Base-by-base conservation (phyloP, 2,113 vertebrate genomes). In the Catharus fuscescens region DNA sequence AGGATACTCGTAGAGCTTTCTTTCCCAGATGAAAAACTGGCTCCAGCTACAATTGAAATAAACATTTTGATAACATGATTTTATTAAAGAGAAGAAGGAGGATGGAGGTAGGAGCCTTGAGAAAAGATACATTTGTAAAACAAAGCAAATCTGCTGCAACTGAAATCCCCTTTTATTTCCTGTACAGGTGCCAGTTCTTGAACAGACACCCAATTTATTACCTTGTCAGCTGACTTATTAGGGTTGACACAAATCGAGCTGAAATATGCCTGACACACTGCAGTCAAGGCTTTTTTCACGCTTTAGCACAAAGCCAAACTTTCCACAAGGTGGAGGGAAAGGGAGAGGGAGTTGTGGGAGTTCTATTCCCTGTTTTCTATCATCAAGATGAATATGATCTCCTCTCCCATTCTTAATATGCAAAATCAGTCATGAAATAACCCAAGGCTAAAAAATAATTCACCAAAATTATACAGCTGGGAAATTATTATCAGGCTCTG, bases 161-260 rank as follows among this genome's bases (percentile, higher is more conserved):
- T 88, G 92, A 98, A 98, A 97, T 97, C 80, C 74, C 44, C 83
- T 95, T 97, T 97, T 97, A 97, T 98, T 98, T 98, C 97, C 97
- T 98, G 97, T 97, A 96, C 95, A 97, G 97, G 96, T 98, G 97
- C 97, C 98, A 97, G 96, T 90, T 87, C 94, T 95, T 96, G 96
- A 98, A 93, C 96, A 97, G 97, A 97, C 97, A 97, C 88, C 73
- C 94, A 97, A 95, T 98, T 98, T 98, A 98, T 98, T 97, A 97
- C 93, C 88, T 96, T 97, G 97, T 98, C 97, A 98, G 94, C 92
- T 96, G 90, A 97, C 96, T 98, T 98, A 97, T 97, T 98, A 97
- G 82, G 90, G 96, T 95, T 98, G 98, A 98, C 97, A 98, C 96
- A 97, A 97, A 97, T 97, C 67, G 69, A 98, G 87, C 86, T 97